A percentile compares a stretch with the other conserved stretches of the same genome.
phyloP scores from a whole-genome alignment of 2,797 vertebrate genomes.

The Cryptoblepharus egeriae region DNA sequence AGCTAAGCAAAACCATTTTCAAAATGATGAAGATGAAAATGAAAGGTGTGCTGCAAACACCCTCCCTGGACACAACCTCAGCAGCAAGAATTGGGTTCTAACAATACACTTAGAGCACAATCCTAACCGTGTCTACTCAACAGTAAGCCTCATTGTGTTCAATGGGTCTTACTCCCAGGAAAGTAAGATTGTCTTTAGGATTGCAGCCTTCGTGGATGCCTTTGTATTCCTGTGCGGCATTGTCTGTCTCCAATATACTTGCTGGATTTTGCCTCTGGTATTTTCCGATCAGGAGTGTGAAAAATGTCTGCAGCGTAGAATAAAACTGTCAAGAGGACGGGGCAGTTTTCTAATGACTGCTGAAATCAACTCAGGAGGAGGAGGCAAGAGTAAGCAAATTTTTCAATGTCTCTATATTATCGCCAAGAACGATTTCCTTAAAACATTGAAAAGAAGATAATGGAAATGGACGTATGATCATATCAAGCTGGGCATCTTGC shows the following conservation, averaged over 20 bases:
- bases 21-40: slow-evolving; percentile 54
- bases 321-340: neutral
- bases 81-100: slow-evolving; percentile 65
- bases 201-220: too few relatives aligned
- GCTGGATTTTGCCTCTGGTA: slow-evolving; percentile 36
- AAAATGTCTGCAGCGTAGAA: slow-evolving; percentile 52
- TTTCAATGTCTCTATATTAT: slow-evolving; percentile 18
- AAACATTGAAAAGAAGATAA: too few relatives aligned
- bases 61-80: slow-evolving; percentile 40
- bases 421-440: slow-evolving; percentile 11
- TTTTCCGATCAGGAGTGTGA: slow-evolving; percentile 41
- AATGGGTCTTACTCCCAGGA: too few relatives aligned
- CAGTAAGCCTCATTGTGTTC: too few relatives aligned
- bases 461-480: neutral
- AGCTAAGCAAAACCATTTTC: slow-evolving; percentile 17
- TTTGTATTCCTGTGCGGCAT: slow-evolving; percentile 62
- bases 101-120: too few relatives aligned
- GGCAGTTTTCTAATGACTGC: slow-evolving; percentile 1
- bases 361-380: neutral
- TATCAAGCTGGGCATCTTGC: neutral
- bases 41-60: slow-evolving; percentile 37
- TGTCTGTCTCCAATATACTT: neutral
- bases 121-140: too few relatives aligned
- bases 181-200: too few relatives aligned
- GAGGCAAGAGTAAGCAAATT: fast-evolving